phyloP scores from a whole-genome alignment of 2,113 vertebrate species.

The Oreochromis tanganicae region DNA sequence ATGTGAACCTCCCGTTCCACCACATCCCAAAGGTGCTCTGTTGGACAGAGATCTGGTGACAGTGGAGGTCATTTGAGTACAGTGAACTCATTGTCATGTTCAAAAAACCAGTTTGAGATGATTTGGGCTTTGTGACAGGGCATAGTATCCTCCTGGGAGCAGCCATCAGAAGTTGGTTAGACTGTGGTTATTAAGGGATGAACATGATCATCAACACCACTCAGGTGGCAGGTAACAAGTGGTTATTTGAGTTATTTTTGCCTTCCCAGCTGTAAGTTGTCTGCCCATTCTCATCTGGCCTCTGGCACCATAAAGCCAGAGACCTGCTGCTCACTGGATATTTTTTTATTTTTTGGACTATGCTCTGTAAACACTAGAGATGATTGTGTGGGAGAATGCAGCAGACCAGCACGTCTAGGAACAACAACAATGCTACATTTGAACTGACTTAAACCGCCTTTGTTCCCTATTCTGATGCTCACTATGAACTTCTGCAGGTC shows the following conservation, averaged over 20 bases:
- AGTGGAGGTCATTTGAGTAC: neutral
- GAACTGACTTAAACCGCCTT: neutral
- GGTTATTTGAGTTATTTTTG: neutral
- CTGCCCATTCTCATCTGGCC: neutral
- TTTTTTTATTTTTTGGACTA: neutral
- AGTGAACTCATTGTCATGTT: neutral
- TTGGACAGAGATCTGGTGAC: neutral
- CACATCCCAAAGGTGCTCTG: neutral
- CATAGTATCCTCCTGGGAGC: neutral
- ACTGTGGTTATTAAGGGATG: neutral
- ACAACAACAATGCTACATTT: neutral
- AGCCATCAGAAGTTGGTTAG: neutral
- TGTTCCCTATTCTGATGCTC: neutral
- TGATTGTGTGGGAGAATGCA: neutral
- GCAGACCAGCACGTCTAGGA: neutral
- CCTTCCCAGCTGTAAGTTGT: neutral
- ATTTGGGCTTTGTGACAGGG: neutral
- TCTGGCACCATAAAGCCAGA: neutral
- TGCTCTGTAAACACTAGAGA: neutral
- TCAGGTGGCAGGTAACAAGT: neutral
- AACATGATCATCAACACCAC: neutral
- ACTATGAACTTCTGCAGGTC: neutral
- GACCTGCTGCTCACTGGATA: neutral
- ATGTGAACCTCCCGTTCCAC: neutral
- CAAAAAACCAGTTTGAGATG: neutral